Evolutionary conservation across 1,140 invertebrate species (phyloP).

Genomic region (Melitaea cinxia): DNA sequence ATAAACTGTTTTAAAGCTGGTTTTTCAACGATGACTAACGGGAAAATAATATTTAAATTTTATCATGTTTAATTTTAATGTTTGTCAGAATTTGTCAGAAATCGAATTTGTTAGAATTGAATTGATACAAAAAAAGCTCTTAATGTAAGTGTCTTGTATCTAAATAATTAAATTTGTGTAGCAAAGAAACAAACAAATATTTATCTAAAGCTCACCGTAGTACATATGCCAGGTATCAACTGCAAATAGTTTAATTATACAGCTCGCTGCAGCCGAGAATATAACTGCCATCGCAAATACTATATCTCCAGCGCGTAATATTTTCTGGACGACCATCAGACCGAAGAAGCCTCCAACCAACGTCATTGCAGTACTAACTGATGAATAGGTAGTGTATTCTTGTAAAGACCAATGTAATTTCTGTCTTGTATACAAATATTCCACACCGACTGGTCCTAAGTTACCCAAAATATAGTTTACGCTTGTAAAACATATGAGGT

Average conservation of each 20-base stretch:
- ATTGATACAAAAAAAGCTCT: too few relatives aligned
- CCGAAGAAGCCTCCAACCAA: constrained; percentile 81
- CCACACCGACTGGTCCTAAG: constrained; percentile 82
- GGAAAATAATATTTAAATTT: too few relatives aligned
- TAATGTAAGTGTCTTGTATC: neutral
- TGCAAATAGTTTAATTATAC: constrained; percentile 81
- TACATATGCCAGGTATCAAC: constrained; percentile 85
- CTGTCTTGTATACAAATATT: constrained; percentile 84
- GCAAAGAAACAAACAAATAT: neutral
- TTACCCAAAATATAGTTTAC: constrained; percentile 81
- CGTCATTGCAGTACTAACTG: constrained; percentile 59
- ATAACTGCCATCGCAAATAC: constrained; percentile 64
- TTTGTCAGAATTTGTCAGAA: too few relatives aligned
- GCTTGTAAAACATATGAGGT: constrained; percentile 82
- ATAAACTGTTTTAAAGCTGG: too few relatives aligned
- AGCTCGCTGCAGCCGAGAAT: constrained; percentile 65
- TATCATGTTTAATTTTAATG: too few relatives aligned
- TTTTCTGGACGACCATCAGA: constrained; percentile 80
- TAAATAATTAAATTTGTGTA: neutral
- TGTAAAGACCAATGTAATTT: constrained; percentile 85
- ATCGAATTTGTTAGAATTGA: too few relatives aligned
- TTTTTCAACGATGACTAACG: too few relatives aligned
- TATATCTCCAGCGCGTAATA: constrained; percentile 70
- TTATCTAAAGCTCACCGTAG: constrained; percentile 76
- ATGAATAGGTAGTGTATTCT: constrained; percentile 82